These are phyloP conservation scores for Bryconaethiops microstoma DNA, from an alignment of 2,797 vertebrate genomes.

Conservation along the genomic window DNA sequence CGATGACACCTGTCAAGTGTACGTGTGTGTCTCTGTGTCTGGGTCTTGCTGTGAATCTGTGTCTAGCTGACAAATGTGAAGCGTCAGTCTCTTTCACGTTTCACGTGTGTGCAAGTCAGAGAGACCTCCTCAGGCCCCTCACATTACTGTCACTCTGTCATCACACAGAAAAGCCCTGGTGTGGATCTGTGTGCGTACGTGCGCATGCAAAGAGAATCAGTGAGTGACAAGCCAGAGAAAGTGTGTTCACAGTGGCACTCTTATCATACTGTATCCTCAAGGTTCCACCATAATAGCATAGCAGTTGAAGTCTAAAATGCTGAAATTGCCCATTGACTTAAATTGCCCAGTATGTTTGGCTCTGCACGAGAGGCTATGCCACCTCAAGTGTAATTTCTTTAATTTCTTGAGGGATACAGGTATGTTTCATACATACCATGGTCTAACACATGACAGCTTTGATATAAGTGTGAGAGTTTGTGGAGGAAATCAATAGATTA, in stretches of 20 bases:
- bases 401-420: too few relatives aligned
- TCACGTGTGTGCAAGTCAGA: constrained; percentile 38
- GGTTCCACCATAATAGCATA: background rate
- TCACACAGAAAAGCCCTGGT: constrained; percentile 48
- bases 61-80: constrained; percentile 65
- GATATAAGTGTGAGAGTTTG: too few relatives aligned
- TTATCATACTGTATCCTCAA: background rate
- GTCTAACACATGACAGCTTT: too few relatives aligned
- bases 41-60: constrained; percentile 53
- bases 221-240: background rate
- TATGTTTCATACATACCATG: too few relatives aligned
- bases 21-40: constrained; percentile 21
- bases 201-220: background rate
- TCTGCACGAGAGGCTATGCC: too few relatives aligned
- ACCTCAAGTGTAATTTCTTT: too few relatives aligned
- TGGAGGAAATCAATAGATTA: too few relatives aligned
- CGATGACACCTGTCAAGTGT: constrained; percentile 17
- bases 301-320: background rate
- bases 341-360: too few relatives aligned
- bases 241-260: background rate
- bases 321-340: background rate
- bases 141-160: constrained; percentile 60
- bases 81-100: constrained; percentile 55
- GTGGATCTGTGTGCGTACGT: background rate
- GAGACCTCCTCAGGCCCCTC: constrained; percentile 47